Conservation (phyloP, 37 sponge, comb jelly and placozoan species). For the Tethya wilhelma region DNA sequence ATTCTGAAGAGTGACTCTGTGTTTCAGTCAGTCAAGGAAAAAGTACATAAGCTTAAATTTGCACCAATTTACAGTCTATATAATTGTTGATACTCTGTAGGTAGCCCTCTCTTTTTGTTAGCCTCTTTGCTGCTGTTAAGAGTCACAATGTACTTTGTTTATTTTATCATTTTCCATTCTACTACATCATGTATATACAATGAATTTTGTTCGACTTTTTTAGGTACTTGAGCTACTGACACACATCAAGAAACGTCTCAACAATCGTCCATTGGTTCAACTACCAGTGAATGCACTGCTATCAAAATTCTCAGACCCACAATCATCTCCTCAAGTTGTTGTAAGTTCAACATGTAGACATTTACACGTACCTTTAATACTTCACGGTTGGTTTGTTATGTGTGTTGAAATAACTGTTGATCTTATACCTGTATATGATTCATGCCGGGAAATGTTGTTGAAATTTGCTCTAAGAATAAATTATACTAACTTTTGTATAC, state of each 20-base stretch:
- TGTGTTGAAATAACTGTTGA: background rate
- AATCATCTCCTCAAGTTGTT: constrained; percentile 20
- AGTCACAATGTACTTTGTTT: background rate
- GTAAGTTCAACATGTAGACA: constrained; percentile 28
- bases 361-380: too few relatives aligned
- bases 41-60: constrained; percentile 52
- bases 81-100: background rate
- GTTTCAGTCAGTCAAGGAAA: constrained; percentile 40
- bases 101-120: too few relatives aligned
- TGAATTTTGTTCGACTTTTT: background rate
- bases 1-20: constrained; percentile 49
- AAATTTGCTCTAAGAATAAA: background rate
- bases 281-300: constrained; percentile 55
- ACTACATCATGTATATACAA: background rate
- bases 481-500: too few relatives aligned
- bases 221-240: constrained; percentile 68
- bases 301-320: constrained; percentile 23
- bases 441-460: background rate
- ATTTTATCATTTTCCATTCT: background rate
- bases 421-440: background rate
- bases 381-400: background rate
- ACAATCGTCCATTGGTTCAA: constrained; percentile 36
- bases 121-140: background rate
- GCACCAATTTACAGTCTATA: background rate
- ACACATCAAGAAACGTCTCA: constrained; percentile 64